Percentiles rank a stretch among this genome's conserved stretches.
These are phyloP conservation scores for Neocrepidodera transversa DNA, from an alignment of 2,888 invertebrate species.

Conservation along the genomic window DNA sequence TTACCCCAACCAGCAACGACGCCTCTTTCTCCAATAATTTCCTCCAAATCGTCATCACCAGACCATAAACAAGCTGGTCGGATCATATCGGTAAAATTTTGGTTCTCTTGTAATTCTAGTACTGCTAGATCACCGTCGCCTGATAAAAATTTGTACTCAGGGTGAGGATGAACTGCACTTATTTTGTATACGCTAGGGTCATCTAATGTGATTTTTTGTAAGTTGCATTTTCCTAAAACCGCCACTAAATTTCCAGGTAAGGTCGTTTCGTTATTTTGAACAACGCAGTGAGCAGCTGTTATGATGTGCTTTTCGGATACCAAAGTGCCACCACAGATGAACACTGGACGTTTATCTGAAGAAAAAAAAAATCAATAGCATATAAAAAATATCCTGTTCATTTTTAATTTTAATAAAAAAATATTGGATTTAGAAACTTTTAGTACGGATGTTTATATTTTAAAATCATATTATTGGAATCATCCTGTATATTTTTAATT, in stretches of 20 bases:
- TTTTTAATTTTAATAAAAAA: no score
- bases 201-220: slow-evolving; percentile 43
- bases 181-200: slow-evolving; percentile 45
- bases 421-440: no score
- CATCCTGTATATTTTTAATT: no score
- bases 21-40: slow-evolving; percentile 46
- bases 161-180: slow-evolving; percentile 62
- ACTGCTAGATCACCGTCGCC: slow-evolving; percentile 67
- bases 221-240: slow-evolving; percentile 48
- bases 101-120: slow-evolving; percentile 62
- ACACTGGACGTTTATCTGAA: slow-evolving; percentile 51
- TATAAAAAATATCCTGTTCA: no score
- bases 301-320: slow-evolving; percentile 54
- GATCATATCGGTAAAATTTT: slow-evolving; percentile 64
- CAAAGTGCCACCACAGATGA: slow-evolving; percentile 56
- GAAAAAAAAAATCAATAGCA: no score
- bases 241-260: slow-evolving; percentile 47
- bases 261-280: slow-evolving; percentile 36
- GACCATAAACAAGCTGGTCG: slow-evolving; percentile 70
- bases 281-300: slow-evolving; percentile 56
- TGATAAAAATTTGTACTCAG: slow-evolving; percentile 64
- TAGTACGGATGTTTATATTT: no score
- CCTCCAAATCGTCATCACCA: slow-evolving; percentile 48
- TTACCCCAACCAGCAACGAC: slow-evolving; percentile 62
- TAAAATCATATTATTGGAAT: no score